Percentiles rank a stretch among this genome's conserved stretches.
Evolutionary conservation across 2,797 vertebrate species (phyloP).

Genomic region (Hyperoplus lanceolatus): DNA sequence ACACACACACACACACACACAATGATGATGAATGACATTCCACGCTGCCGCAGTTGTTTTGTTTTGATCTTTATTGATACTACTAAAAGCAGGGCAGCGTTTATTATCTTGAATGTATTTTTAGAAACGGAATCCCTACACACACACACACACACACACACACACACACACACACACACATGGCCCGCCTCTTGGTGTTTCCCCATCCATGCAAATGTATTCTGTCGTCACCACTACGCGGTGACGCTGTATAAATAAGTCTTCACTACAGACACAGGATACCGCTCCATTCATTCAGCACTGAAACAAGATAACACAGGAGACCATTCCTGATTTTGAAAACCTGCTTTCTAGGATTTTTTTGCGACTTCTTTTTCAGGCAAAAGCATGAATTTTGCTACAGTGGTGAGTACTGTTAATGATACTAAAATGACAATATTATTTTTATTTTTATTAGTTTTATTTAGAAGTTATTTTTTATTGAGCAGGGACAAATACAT

Average conservation of each 20-base stretch:
- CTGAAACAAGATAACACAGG: background rate
- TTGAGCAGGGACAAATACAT: too few relatives aligned
- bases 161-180: background rate
- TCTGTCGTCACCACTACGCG: background rate
- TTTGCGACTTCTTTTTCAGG: background rate
- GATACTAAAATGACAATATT: too few relatives aligned
- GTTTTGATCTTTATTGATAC: too few relatives aligned
- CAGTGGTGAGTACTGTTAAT: constrained; percentile 49
- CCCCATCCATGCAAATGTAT: constrained; percentile 19
- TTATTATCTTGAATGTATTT: too few relatives aligned
- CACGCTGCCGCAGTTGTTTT: too few relatives aligned
- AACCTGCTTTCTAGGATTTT: background rate
- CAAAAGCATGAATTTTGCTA: constrained; percentile 8
- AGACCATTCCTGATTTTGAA: background rate
- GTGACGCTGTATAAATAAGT: background rate
- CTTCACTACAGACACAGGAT: background rate
- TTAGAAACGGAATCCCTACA: too few relatives aligned
- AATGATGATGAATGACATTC: too few relatives aligned
- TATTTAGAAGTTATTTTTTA: too few relatives aligned
- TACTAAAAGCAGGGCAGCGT: too few relatives aligned
- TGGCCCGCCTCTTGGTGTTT: constrained; percentile 2
- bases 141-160: background rate
- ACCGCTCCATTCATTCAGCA: background rate
- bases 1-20: too few relatives aligned
- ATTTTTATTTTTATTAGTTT: too few relatives aligned